Evolutionary conservation across 2,113 vertebrate genomes (phyloP).

Genomic region (Vulpes ferrilata): DNA sequence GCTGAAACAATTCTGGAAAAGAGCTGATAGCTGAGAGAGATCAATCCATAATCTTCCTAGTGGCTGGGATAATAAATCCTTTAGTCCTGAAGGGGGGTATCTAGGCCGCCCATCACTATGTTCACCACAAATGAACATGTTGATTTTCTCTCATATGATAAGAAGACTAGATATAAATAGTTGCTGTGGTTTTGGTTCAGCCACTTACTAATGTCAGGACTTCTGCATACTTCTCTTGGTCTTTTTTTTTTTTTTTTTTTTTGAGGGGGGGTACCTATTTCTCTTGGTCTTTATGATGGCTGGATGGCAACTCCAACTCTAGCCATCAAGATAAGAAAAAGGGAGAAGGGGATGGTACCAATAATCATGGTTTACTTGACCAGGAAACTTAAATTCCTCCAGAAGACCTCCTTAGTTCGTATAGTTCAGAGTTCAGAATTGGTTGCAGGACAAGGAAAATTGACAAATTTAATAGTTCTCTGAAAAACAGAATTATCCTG

Average conservation of each 20-base stretch:
- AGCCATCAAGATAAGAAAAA: neutral
- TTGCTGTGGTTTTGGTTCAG: neutral
- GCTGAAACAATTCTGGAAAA: neutral
- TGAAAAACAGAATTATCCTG: neutral
- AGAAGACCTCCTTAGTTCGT: neutral
- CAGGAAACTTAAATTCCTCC: neutral
- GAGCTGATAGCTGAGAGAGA: neutral
- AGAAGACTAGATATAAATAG: neutral
- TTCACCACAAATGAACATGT: neutral
- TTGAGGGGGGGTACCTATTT: neutral
- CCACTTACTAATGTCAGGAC: neutral
- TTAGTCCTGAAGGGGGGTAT: neutral
- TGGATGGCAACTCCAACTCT: neutral
- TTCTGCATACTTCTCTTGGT: neutral
- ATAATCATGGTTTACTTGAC: neutral
- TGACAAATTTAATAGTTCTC: neutral
- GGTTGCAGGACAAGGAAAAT: neutral
- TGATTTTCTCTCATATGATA: neutral
- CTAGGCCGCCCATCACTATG: neutral
- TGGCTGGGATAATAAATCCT: neutral
- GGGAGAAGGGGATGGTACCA: accelerated
- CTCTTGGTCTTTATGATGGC: neutral
- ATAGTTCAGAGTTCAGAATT: neutral
- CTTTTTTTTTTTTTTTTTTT: neutral
- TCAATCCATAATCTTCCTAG: neutral